These are phyloP conservation scores for Trachymyrmex cornetzi DNA, from an alignment of 1,140 invertebrate genomes.

Conservation along the genomic window DNA sequence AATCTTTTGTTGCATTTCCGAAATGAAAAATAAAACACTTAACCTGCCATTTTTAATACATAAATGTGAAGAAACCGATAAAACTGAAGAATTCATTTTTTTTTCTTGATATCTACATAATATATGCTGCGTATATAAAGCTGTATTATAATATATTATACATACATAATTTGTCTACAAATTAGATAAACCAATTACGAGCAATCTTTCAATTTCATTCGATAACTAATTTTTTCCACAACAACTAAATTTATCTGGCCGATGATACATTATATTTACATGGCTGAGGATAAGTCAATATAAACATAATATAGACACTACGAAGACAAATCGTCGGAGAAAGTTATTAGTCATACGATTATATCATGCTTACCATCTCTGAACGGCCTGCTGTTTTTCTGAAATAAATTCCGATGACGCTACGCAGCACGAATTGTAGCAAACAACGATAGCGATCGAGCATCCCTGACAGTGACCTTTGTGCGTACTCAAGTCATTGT, in stretches of 20 bases:
- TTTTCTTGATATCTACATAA: neutral
- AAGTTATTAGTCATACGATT: constrained; percentile 36
- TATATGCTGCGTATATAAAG: too few species aligned
- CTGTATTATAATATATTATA: neutral
- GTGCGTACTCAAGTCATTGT: constrained; percentile 2
- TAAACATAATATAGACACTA: constrained; percentile 31
- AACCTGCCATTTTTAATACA: neutral
- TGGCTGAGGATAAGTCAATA: neutral
- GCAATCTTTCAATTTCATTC: neutral
- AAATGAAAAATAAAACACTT: neutral
- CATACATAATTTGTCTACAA: neutral
- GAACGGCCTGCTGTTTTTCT: neutral
- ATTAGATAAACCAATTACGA: neutral
- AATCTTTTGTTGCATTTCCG: neutral
- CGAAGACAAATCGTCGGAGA: constrained; percentile 14
- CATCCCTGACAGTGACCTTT: constrained; percentile 30
- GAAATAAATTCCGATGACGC: neutral
- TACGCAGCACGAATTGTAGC: neutral
- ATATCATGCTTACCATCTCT: constrained; percentile 4
- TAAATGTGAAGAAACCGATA: neutral
- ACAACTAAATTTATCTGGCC: constrained; percentile 11
- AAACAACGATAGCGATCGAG: constrained; percentile 38
- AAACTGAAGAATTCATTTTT: neutral
- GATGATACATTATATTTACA: too few species aligned
- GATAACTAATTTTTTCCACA: neutral